phyloP scores from a whole-genome alignment of 1,140 invertebrate genomes.

The Zophobas morio region DNA sequence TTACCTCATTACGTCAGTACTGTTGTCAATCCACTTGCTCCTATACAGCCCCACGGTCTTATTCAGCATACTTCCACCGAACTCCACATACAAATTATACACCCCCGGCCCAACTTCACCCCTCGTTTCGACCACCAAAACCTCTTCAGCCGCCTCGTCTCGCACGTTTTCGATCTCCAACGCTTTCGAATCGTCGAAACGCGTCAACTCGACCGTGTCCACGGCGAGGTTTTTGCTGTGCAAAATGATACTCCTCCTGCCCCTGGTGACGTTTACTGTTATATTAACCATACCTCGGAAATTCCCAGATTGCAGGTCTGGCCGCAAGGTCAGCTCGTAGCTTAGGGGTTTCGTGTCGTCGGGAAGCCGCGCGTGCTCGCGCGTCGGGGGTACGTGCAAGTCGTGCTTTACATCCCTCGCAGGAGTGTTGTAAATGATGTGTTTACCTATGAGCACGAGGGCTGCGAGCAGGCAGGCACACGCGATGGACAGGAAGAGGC shows the following conservation, averaged over 20 bases:
- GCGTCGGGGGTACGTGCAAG: conserved; percentile 53
- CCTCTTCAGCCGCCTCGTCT: conserved; percentile 74
- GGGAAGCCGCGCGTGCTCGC: conserved; percentile 72
- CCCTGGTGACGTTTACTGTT: conserved; percentile 72
- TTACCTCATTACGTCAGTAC: conserved; percentile 75
- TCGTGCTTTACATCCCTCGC: conserved; percentile 55
- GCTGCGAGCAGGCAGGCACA: conserved; percentile 68
- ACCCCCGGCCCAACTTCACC: conserved; percentile 71
- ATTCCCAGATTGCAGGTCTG: conserved; percentile 78
- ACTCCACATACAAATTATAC: conserved; percentile 78
- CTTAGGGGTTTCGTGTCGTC: conserved; percentile 77
- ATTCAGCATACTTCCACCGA: conserved; percentile 77
- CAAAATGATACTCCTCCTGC: conserved; percentile 76
- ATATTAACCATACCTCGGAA: conserved; percentile 84
- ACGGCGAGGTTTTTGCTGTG: conserved; percentile 80
- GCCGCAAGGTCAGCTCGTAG: conserved; percentile 83
- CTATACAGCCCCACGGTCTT: conserved; percentile 86
- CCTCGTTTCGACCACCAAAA: conserved; percentile 75
- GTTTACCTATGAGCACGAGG: conserved; percentile 69
- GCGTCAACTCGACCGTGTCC: conserved; percentile 64
- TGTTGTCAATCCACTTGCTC: conserved; percentile 78
- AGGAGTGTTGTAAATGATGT: conserved; percentile 57
- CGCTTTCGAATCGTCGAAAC: conserved; percentile 43
- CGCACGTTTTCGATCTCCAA: conserved; percentile 66
- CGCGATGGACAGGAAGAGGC: conserved; percentile 68